Base-by-base conservation (phyloP, 2,113 vertebrate genomes). In the Xenus cinereus region DNA sequence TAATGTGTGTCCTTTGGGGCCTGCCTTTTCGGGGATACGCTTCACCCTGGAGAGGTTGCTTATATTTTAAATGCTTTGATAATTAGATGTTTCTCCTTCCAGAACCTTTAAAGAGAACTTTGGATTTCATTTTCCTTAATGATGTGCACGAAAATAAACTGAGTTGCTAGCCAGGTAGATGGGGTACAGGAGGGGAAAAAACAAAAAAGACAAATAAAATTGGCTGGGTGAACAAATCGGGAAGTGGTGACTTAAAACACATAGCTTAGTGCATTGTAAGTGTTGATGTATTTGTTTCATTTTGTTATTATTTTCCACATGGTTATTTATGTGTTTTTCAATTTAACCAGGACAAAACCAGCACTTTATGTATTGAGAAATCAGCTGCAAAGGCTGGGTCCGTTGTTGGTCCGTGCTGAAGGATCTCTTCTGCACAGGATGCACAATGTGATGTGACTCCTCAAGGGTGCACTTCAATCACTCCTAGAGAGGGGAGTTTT, bases 51-150 rank as follows among this genome's bases (percentile, higher is more conserved):
- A 89, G 33, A 74, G 18, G 4, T 41, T 75, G 27, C 39, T 84
- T 7, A 43, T n/a, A 51, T 68, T 83, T 89, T 68, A 93, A 86
- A 75, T 84, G 30, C 67, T 76, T 88, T 51, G 17, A 53, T 84
- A 90, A 78, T 89, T 80, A 92, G 19, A 45, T 64, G 11, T 69
- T 23, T 83, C 46, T 73, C 37, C 19, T 43, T 81, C 48, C n/a
- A 66, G 64, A 89, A 90, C 14, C 32, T 57, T 86, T 69, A 73
- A 78, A 92, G 83, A 92, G 37, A 95, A 69, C 73, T 68, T 56
- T 27, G 62, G 62, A 68, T 57, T 94, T 37, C 39, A 24, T 95
- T 95, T 96, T 96, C 33, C 78, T 87, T 80, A 95, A 48, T 66
- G 39, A 93, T 69, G 33, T 77, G 27, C 33, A 53, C 41, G 51